Base-by-base conservation (phyloP, 2,888 invertebrate species). In the Napeogenes inachia region DNA sequence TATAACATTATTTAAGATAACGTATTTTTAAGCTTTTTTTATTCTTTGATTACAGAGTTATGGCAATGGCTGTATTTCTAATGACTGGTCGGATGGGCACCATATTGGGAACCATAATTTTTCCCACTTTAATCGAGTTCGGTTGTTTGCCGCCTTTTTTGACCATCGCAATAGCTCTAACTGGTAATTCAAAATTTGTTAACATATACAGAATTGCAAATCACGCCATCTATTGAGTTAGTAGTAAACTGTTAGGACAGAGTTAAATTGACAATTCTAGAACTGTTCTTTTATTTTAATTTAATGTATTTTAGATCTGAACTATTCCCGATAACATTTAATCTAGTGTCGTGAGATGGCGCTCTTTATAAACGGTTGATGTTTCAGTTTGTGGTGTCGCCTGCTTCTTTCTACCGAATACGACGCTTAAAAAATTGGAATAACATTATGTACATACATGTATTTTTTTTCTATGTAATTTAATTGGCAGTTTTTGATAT, bases 71-170 rank as follows among this genome's bases (percentile, higher is more conserved):
- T 0, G 87, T 93, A 4, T 92, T 93, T 45, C 91, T 95, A 89
- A 94, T 95, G 94, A 87, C 89, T 57, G 95, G 95, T 2, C 89
- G 95, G 47, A 73, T 93, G 13, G 95, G 95, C 5, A 94, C 95
- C 5, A 91, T 95, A 50, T 80, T 92, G 3, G 95, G 95, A 4
- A 95, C 95, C 68, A 81, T 95, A 55, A 75, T 93, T 3, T 95
- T 95, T 74, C 95, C 95, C 0, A 85, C 93, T 33, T 89, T 95
- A 56, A 87, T 95, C 54, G 82, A 91, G 69, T 85, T 92, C 35
- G 95, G 95, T 46, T 95, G 95, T 73, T 81, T 93, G 38, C 94
- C 94, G 30, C 95, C 95, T 3, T 95, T 95, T 76, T 78, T 94
- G 59, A 92, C 94, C 77, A 92, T 95, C 61, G 93, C 93, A 6